These are phyloP conservation scores for Calameuta pallipes DNA, from an alignment of 2,888 invertebrate species.

Conservation along the genomic window DNA sequence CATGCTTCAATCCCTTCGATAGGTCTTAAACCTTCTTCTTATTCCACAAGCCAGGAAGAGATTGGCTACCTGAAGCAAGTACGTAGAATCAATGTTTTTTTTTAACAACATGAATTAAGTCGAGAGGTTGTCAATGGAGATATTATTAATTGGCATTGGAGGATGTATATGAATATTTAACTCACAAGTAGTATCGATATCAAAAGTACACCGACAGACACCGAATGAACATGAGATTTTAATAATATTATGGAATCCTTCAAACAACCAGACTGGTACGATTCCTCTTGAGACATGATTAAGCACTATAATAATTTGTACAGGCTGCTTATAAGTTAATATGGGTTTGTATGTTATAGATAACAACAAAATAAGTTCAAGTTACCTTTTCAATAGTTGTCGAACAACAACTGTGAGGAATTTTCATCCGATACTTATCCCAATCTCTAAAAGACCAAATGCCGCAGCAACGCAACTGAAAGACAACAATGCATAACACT, in stretches of 20 bases:
- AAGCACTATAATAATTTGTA: conserved; percentile 37
- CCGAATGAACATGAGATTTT: conserved; percentile 46
- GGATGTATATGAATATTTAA: background rate
- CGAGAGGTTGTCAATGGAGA: too few species aligned
- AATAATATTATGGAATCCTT: conserved; percentile 39
- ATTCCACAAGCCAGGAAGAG: conserved; percentile 40
- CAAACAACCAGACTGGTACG: conserved; percentile 48
- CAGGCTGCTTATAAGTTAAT: background rate
- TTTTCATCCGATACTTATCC: conserved; percentile 35
- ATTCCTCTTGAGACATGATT: conserved; percentile 39
- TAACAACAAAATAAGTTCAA: background rate
- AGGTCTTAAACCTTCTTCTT: conserved; percentile 39
- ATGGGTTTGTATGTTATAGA: background rate
- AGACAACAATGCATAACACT: background rate
- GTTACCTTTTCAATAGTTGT: conserved; percentile 40
- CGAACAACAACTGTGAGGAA: conserved; percentile 52
- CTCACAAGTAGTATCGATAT: conserved; percentile 42
- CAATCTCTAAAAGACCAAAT: conserved; percentile 48
- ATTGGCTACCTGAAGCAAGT: conserved; percentile 28
- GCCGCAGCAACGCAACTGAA: conserved; percentile 50
- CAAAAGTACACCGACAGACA: conserved; percentile 38
- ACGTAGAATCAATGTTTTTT: background rate
- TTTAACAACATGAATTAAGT: too few species aligned
- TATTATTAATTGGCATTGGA: background rate
- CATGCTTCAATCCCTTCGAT: background rate